Evolutionary conservation across 1,140 invertebrate genomes (phyloP), one percentile per base, ranked within the genome.

Genomic region (Drosophila nigromelanica): DNA sequence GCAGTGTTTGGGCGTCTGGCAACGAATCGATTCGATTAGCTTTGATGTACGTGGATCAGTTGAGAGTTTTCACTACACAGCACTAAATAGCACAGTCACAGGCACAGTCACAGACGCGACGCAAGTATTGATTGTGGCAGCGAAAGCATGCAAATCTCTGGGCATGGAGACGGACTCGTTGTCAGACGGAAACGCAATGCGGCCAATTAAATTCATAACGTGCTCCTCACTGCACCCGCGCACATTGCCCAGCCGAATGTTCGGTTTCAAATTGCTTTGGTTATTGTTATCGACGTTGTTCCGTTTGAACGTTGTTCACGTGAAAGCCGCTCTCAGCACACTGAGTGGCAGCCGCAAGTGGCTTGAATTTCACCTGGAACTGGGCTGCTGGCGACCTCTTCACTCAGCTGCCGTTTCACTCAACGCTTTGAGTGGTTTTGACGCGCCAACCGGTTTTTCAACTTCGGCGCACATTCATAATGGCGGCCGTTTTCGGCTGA

Each of bases 311-410:
- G 89, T 90, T 90, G 89, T 87, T 89, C 73, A 90, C 89, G 85
- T 82, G 89, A 90, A 90, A 90, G 83, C 89, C 80, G 80, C 83
- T 90, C 86, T 82, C 70, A 80, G 67, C 80, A 79, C 73, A 90
- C 82, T 90, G 86, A 86, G 78, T 71, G 64, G 63, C 73, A 73
- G 69, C 30, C 67, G 63, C 62, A 74, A 72, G 61, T 70, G 63
- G 67, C 61, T 83, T 71, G 72, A 80, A 80, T 83, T 83, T 80
- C 71, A 73, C 80, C 66, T 80, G 73, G 67, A 69, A 58, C 51
- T 47, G 18, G 66, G 66, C 70, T 33, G 54, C 33, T 61, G 43
- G 27, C 61, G 48, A 24, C 37, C 6, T 76, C 52, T 80, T 67
- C 50, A 73, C 73, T 68, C 68, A 51, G 21, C 47, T 51, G 3